Conservation (phyloP, 92 coral and sea anemone species). For the Isaurus tuberculatus region DNA sequence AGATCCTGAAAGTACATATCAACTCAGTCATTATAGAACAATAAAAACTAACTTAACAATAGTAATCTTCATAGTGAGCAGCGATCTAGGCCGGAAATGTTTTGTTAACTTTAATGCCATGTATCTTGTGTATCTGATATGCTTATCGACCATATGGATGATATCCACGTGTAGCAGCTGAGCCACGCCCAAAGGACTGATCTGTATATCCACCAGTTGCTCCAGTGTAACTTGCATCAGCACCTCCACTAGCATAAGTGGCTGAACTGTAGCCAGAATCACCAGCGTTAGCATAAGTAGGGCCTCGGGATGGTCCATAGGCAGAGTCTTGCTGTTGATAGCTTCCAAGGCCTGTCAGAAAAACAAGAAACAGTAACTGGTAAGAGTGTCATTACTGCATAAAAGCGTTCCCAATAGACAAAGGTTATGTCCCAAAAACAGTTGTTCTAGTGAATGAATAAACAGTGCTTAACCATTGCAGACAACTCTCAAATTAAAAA, state of each 20-base stretch:
- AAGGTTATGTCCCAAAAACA: no score
- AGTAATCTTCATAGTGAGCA: no score
- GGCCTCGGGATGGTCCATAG: constrained; percentile 44
- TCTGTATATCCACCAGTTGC: constrained; percentile 35
- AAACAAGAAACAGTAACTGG: no score
- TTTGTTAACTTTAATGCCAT: background rate
- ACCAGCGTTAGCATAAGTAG: constrained; percentile 33
- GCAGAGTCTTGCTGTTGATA: constrained; percentile 46
- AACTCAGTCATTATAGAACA: background rate
- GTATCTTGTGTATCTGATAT: background rate
- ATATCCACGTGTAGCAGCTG: constrained; percentile 36
- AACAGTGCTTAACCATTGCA: no score
- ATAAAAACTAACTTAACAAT: no score
- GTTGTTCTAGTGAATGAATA: no score
- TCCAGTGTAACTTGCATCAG: constrained; percentile 28
- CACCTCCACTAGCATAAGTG: constrained; percentile 11
- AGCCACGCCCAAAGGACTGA: constrained; percentile 49
- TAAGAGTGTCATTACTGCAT: no score
- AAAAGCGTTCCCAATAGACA: no score
- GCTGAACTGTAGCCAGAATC: constrained; percentile 24
- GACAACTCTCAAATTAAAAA: no score
- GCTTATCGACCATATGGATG: constrained; percentile 43
- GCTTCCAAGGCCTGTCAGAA: constrained; percentile 40
- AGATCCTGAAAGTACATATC: background rate
- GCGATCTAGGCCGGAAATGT: no score